Evolutionary conservation across 2,888 invertebrate genomes (phyloP).

Genomic region (Chromoteleia sp.): DNA sequence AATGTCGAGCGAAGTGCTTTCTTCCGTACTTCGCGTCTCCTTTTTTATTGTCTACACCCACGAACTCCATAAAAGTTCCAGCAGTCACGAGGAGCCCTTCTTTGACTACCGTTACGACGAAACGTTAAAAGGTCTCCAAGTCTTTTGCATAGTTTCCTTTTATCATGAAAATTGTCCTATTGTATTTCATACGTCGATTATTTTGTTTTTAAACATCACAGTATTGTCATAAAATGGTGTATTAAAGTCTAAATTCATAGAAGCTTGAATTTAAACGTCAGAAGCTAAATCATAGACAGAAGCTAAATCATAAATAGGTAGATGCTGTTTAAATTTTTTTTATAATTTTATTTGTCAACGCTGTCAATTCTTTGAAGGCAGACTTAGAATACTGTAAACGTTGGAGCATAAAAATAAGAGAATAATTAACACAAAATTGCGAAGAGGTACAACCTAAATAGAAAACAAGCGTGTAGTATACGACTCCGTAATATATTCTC

Average conservation of each 20-base stretch:
- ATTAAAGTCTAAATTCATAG: background rate
- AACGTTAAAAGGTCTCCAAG: conserved; percentile 63
- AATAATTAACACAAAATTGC: too few species aligned
- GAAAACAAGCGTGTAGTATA: too few species aligned
- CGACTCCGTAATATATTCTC: too few species aligned
- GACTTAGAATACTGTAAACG: too few species aligned
- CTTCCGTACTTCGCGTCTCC: conserved; percentile 71
- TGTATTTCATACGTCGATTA: conserved; percentile 35
- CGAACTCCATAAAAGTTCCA: conserved; percentile 68
- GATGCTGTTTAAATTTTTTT: too few species aligned
- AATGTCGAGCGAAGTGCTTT: conserved; percentile 76
- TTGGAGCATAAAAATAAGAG: too few species aligned
- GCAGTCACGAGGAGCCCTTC: conserved; percentile 56
- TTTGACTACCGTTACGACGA: conserved; percentile 50
- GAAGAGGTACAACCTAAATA: too few species aligned
- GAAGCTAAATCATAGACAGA: too few species aligned
- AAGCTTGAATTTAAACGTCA: too few species aligned
- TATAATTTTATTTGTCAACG: too few species aligned
- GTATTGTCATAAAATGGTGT: background rate
- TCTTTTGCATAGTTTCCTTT: conserved; percentile 60
- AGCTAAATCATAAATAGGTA: too few species aligned
- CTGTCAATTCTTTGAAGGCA: too few species aligned
- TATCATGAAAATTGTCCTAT: conserved; percentile 56
- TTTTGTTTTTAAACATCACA: conserved; percentile 36
- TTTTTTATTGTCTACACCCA: conserved; percentile 66